phyloP scores from a whole-genome alignment of 2,888 invertebrate species.

The Dioctria linearis region DNA sequence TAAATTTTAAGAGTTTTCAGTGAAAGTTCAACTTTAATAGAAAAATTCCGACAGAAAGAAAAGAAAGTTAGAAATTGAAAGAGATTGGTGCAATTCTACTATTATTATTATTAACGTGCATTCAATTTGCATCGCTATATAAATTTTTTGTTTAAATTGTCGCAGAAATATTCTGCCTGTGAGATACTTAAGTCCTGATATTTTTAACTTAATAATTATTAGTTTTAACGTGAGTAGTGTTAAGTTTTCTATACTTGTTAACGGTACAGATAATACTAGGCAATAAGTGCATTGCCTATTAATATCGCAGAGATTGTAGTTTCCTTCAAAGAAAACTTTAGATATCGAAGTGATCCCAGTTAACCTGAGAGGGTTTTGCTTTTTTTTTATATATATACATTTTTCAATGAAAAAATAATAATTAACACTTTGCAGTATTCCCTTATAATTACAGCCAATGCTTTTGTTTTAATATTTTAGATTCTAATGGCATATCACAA shows the following conservation, averaged over 20 bases:
- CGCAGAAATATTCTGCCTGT: neutral
- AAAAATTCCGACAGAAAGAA: slow-evolving; percentile 9
- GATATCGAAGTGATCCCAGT: neutral
- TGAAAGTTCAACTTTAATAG: neutral
- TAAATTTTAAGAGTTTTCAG: slow-evolving; percentile 12
- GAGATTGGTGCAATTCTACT: slow-evolving; percentile 49
- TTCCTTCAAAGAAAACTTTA: neutral
- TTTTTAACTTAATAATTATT: slow-evolving; percentile 19
- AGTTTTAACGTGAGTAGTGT: slow-evolving; percentile 27
- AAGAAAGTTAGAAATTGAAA: neutral
- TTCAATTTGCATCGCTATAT: neutral
- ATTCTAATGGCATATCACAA: no score
- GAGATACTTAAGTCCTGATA: slow-evolving; percentile 8
- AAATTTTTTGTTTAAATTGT: neutral
- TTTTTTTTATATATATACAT: no score
- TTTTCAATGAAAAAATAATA: no score
- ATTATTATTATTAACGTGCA: slow-evolving; percentile 6
- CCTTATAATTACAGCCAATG: no score
- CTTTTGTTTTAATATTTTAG: no score
- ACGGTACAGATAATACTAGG: slow-evolving; percentile 61
- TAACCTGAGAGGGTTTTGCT: no score
- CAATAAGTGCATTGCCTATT: slow-evolving; percentile 62
- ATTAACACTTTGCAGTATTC: no score
- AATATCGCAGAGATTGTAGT: slow-evolving; percentile 61
- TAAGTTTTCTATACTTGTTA: slow-evolving; percentile 31